Evolutionary conservation across 2,113 vertebrate species (phyloP), one percentile per base, ranked within the genome.

Genomic region (Pseudorasbora parva): DNA sequence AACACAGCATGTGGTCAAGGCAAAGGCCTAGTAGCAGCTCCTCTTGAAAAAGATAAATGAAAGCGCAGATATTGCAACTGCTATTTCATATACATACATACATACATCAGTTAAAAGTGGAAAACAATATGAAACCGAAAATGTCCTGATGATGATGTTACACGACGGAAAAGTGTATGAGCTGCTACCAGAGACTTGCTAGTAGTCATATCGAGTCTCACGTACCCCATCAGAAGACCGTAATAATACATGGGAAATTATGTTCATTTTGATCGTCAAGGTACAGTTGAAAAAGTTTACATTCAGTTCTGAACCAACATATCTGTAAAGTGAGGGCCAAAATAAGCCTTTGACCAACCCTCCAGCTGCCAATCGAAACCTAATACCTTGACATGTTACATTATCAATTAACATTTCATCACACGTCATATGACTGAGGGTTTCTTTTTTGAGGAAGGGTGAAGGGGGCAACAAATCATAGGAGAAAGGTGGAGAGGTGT

Each of bases 11-110:
- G 86, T 87, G 90, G 88, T 86, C 88, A 68, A 82, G 88, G 86
- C 82, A 91, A 92, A 91, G 91, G 89, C 91, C 93, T 92, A 92
- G 89, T 93, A 93, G 93, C 93, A 94, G 93, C 93, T 92, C 87
- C 69, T 80, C 33, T 57, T 62, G 45, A 82, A 49, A 80, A 66
- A 54, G 10, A 83, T 17, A 64, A 59, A 82, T 7, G 9, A 64
- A 68, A 84, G 88, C 81, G 81, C 87, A 77, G 74, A 88, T 79
- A 51, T 84, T 84, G 89, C 88, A 84, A 88, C 84, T 74, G 68
- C 56, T 45, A 82, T 84, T 83, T 84, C 83, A 84, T 87, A n/a
- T 74, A 74, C 45, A 30, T 47, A 88, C 33, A 84, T 47, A 88
- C 33, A 81, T 85, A 87, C 66, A 86, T 56, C n/a, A 43, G 37